Percentiles rank a stretch among this genome's conserved stretches.
Conservation (phyloP, 2,797 vertebrate species). For the Falco peregrinus region DNA sequence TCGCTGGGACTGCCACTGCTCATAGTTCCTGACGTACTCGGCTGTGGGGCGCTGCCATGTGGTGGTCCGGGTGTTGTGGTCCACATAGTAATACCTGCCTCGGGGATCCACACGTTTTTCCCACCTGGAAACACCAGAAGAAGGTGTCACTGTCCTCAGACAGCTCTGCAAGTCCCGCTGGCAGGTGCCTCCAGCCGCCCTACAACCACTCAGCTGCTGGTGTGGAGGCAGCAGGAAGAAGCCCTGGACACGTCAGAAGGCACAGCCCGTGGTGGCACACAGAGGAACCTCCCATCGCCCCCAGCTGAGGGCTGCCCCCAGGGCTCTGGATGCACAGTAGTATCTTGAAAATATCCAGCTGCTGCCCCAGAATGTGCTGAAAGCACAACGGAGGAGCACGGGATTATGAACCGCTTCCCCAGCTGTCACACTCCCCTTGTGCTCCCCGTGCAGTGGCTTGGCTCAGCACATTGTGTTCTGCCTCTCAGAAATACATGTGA, state of each 20-base stretch:
- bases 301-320: accelerated
- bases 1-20: slow-evolving; percentile 97
- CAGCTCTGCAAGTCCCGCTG: accelerated
- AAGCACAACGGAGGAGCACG: not conserved
- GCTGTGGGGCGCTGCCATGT: slow-evolving; percentile 98
- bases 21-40: slow-evolving; percentile 93
- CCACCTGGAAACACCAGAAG: slow-evolving; percentile 82
- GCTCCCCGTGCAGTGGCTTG: not conserved
- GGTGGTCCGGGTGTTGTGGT: slow-evolving; percentile 97
- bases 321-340: not conserved
- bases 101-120: slow-evolving; percentile 95
- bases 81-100: slow-evolving; percentile 94
- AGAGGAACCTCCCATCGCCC: not conserved
- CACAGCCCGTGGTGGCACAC: not conserved
- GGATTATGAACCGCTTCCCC: not conserved
- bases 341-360: not conserved
- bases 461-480: not conserved
- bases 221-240: not conserved
- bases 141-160: not conserved
- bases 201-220: not conserved
- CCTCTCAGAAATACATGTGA: not conserved
- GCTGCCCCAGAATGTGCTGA: not conserved
- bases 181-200: not conserved
- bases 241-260: not conserved
- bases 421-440: not conserved